phyloP scores from a whole-genome alignment of 2,888 invertebrate genomes.

The Epistrophe eligans region DNA sequence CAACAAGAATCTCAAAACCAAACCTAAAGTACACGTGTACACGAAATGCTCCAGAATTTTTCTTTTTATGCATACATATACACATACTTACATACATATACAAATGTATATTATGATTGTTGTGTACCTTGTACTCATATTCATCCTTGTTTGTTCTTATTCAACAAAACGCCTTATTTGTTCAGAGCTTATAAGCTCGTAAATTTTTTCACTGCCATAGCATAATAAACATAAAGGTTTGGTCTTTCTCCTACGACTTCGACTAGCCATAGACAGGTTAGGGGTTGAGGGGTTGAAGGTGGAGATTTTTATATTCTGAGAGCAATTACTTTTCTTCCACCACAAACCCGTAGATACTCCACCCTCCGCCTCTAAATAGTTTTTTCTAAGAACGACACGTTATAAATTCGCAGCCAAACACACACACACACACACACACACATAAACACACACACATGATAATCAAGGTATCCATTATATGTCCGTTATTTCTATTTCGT shows the following conservation, averaged over 20 bases:
- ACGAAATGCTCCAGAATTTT: conserved; percentile 19
- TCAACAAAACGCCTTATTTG: conserved; percentile 41
- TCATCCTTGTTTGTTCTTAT: conserved; percentile 25
- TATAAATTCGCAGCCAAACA: conserved; percentile 19
- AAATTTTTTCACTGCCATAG: conserved; percentile 50
- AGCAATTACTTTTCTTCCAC: conserved; percentile 15
- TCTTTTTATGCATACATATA: not conserved
- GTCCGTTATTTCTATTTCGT: conserved; percentile 59
- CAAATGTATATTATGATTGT: not conserved
- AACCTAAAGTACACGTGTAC: conserved; percentile 23
- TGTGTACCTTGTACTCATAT: conserved; percentile 32
- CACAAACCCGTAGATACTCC: not conserved
- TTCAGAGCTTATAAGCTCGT: conserved; percentile 45
- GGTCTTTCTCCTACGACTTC: conserved; percentile 20
- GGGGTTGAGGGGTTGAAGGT: not conserved
- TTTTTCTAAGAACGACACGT: conserved; percentile 15
- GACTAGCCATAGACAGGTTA: not conserved
- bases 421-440: conserved; percentile 2
- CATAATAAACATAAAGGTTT: conserved; percentile 44
- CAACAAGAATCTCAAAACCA: conserved; percentile 23
- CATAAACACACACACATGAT: conserved; percentile 12
- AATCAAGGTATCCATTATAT: conserved; percentile 40
- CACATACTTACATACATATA: not conserved
- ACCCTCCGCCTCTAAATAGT: not conserved
- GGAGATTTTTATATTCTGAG: not conserved